Conservation (phyloP, 2,888 invertebrate genomes). For the Boloria euphrosyne region DNA sequence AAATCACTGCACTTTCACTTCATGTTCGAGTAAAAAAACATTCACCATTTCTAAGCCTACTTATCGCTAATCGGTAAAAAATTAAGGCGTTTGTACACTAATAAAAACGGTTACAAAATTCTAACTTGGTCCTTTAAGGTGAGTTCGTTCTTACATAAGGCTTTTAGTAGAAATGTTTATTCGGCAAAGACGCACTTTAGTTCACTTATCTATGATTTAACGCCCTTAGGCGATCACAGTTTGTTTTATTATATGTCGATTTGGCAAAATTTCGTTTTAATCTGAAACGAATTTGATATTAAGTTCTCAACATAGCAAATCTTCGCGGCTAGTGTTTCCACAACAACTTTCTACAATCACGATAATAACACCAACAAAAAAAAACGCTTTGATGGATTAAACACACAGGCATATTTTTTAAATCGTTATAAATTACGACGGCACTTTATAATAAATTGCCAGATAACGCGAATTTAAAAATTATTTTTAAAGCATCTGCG, state of each 20-base stretch:
- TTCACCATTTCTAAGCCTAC: constrained; percentile 47
- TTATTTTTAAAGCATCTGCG: constrained; percentile 33
- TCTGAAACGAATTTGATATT: constrained; percentile 37
- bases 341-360: not conserved
- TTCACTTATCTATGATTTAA: constrained; percentile 59
- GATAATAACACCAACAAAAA: constrained; percentile 6
- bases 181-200: constrained; percentile 70
- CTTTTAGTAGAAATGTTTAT: constrained; percentile 63
- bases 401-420: constrained; percentile 9
- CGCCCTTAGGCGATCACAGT: constrained; percentile 76
- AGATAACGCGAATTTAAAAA: constrained; percentile 32
- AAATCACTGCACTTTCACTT: constrained; percentile 38
- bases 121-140: constrained; percentile 77
- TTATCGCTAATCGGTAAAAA: constrained; percentile 59
- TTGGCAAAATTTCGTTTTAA: constrained; percentile 38
- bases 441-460: constrained; percentile 25
- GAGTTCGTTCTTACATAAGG: constrained; percentile 64
- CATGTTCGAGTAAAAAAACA: constrained; percentile 41
- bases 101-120: constrained; percentile 61
- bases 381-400: constrained; percentile 1
- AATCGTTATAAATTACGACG: constrained; percentile 29
- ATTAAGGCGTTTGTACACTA: constrained; percentile 68
- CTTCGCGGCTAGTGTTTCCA: constrained; percentile 34
- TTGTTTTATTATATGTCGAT: constrained; percentile 40
- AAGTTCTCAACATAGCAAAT: not conserved